Base-by-base conservation (phyloP, 2,888 invertebrate genomes). In the Leucophenga montana region DNA sequence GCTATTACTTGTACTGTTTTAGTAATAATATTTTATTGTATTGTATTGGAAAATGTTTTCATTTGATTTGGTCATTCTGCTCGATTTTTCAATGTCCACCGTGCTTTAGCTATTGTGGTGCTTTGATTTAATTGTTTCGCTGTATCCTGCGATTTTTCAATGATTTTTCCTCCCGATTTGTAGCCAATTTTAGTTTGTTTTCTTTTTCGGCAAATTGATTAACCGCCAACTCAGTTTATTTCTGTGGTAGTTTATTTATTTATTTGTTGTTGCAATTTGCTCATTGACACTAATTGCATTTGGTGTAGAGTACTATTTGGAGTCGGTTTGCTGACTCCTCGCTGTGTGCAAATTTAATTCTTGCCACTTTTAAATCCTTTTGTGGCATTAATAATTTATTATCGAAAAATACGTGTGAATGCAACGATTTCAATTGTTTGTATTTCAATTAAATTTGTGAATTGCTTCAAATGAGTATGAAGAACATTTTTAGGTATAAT, bases 301-400 rank as follows among this genome's bases (percentile, higher is more conserved):
- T 3, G 39, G 39, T 39, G 39, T 39, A 39, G 1, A 39, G 27
- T 27, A n/a, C 33, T 33, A 33, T 33, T 33, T 33, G 39, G 3
- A 11, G 4, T 5, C 39, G 4, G 27, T 27, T 3, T 27, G 27
- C 27, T 27, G 27, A 3, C 39, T 39, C 39, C 39, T 11, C 1
- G 56, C 56, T 27, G 11, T 20, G 22, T 22, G 14, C 27, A 56
- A 39, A 39, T 39, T 56, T 56, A 56, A 9, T 20, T 13, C 22
- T 22, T 56, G 56, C 14, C 56, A 56, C 56, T 56, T 56, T 56
- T 22, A 56, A 56, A 56, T 56, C 27, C 22, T 56, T 56, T 56
- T 14, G 22, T 39, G 39, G 27, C 27, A 39, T 39, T 39, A 39
- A 39, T 39, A 39, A 11, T 39, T 39, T 1, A 39, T 39, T 39